Evolutionary conservation across 2,888 invertebrate species (phyloP), one percentile per base, ranked within the genome.

Genomic region (Prenolepis imparis): DNA sequence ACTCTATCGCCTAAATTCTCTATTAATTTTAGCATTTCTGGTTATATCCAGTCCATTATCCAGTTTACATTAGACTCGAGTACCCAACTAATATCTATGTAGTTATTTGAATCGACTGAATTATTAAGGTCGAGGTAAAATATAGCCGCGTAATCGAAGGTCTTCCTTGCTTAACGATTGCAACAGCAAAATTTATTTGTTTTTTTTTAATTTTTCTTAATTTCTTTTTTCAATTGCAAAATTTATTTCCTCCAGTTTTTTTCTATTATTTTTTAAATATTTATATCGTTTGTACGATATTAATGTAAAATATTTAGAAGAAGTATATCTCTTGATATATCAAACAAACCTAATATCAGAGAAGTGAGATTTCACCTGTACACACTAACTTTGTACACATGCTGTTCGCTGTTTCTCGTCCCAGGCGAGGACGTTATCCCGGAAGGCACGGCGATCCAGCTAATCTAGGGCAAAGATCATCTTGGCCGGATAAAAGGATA

Each of bases 381-480:
- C 8, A 12, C n/a, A 15, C 24, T 21, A 36, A 41, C 52, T 18
- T 63, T 24, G 52, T 52, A 32, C 28, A 8, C 21, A 12, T 12
- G 44, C 4, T 44, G 41, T 18, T 59, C 59, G 32, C 21, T 18
- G 12, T 11, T 8, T 68, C 52, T 52, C 12, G 44, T 68, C 32
- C 68, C 59, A 44, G 32, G 28, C 57, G 57, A 61, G 44, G 12
- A 24, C 24, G 28, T 28, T 2, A 24, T 78, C 24, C 59, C 44
- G 21, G 44, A 70, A 32, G 68, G 32, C 57, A 44, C 9, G 18
- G 12, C 44, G 44, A 68, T 67, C 77, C 11, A 41, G 11, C 59
- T 44, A 36, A 70, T 80, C 36, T 80, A 36, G 59, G 24, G n/a
- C 70, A 70, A 80, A 80, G 59, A 80, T 80, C 70, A 32, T 61